Percentiles rank a stretch among this genome's conserved stretches.
phyloP scores from a whole-genome alignment of 2,113 vertebrate species.

The Alligator sinensis region DNA sequence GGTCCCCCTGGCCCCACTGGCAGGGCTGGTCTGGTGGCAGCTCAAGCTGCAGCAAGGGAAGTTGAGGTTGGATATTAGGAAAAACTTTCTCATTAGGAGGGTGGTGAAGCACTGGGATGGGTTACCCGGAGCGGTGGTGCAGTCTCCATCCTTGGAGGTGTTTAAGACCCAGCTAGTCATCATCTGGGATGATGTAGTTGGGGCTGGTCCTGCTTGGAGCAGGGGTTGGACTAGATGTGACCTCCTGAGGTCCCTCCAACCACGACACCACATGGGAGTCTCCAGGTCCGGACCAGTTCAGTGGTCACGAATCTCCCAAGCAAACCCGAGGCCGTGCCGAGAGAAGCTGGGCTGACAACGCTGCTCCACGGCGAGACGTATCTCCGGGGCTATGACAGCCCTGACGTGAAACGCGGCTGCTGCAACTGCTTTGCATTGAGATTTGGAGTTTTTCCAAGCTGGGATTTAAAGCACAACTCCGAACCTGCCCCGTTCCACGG shows the following conservation, averaged over 20 bases:
- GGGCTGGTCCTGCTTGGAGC: too few species aligned
- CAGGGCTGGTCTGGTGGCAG: not conserved
- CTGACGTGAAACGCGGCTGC: not conserved
- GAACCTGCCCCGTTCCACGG: not conserved
- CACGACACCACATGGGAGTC: not conserved
- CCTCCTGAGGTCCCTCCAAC: too few species aligned
- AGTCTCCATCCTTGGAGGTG: too few species aligned
- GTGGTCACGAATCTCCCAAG: not conserved
- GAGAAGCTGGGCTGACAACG: not conserved
- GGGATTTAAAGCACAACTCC: not conserved
- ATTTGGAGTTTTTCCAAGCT: not conserved
- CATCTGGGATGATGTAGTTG: too few species aligned
- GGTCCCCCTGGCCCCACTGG: accelerated
- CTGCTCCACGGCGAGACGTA: not conserved
- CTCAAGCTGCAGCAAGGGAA: too few species aligned
- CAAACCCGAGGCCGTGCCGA: not conserved
- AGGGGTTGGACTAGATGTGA: too few species aligned
- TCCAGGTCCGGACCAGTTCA: not conserved
- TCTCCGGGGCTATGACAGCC: not conserved
- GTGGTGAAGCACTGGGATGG: too few species aligned
- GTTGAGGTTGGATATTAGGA: too few species aligned
- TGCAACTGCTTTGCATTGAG: not conserved
- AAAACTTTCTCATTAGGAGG: too few species aligned
- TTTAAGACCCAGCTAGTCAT: too few species aligned
- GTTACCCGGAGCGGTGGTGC: too few species aligned